A percentile compares a stretch with the other conserved stretches of the same genome.
Evolutionary conservation across 2,113 vertebrate genomes (phyloP).

Genomic region (Megaceryle maxima): DNA sequence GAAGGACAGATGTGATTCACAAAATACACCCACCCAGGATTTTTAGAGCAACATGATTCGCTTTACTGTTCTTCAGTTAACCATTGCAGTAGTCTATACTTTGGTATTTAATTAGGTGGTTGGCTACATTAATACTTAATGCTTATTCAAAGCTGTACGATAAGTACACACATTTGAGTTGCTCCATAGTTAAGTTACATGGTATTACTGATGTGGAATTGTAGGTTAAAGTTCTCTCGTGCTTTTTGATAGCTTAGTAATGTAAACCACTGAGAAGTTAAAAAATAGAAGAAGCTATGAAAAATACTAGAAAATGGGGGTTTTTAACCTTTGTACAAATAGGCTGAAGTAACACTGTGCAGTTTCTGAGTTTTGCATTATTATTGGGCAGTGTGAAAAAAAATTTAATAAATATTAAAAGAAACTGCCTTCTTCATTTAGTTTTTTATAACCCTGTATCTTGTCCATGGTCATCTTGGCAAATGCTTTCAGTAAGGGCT

Average conservation of each 20-base stretch:
- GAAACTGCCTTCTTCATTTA: background rate
- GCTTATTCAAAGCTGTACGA: background rate
- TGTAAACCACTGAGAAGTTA: background rate
- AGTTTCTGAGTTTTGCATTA: background rate
- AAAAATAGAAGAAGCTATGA: background rate
- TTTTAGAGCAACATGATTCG: background rate
- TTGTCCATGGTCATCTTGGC: background rate
- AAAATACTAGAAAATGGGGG: background rate
- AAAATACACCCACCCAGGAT: background rate
- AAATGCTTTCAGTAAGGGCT: background rate
- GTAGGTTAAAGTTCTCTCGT: background rate
- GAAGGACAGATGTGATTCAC: background rate
- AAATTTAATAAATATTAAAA: background rate
- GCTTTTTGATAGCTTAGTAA: background rate
- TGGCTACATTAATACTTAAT: background rate
- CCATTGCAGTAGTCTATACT: background rate
- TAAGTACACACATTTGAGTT: background rate
- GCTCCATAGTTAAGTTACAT: background rate
- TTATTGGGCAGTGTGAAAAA: background rate
- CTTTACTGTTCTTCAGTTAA: background rate
- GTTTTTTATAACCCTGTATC: background rate
- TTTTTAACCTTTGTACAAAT: background rate
- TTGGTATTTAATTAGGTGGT: background rate
- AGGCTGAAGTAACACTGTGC: background rate
- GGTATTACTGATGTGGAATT: background rate